These are phyloP conservation scores for Synergus japonicus DNA, from an alignment of 2,888 invertebrate species.

Conservation along the genomic window DNA sequence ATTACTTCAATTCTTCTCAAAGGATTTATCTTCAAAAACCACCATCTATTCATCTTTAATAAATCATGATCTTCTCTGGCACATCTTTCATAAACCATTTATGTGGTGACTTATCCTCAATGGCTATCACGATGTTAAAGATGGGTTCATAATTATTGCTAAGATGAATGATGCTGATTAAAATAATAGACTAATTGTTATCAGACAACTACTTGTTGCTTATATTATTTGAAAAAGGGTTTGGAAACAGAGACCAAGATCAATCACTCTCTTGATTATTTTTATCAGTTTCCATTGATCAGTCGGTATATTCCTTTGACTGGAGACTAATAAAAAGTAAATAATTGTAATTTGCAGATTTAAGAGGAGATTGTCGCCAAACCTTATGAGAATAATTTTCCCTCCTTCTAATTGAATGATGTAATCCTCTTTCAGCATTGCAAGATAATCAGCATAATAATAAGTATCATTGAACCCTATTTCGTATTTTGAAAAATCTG, in stretches of 20 bases:
- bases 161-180: too few species aligned
- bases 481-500: background rate
- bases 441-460: constrained; percentile 1
- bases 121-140: background rate
- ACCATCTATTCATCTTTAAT: background rate
- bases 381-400: background rate
- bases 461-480: background rate
- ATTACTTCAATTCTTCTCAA: constrained; percentile 59
- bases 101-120: background rate
- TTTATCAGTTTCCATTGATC: too few species aligned
- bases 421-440: constrained; percentile 5
- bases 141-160: too few species aligned
- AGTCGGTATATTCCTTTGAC: too few species aligned
- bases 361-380: background rate
- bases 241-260: too few species aligned
- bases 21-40: background rate
- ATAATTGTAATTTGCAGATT: background rate
- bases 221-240: too few species aligned
- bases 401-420: background rate
- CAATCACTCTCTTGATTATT: too few species aligned
- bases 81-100: background rate
- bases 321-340: background rate
- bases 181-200: too few species aligned
- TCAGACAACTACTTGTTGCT: too few species aligned
- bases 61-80: background rate